Conservation (phyloP, 2,113 vertebrate species). For the Garra rufa region DNA sequence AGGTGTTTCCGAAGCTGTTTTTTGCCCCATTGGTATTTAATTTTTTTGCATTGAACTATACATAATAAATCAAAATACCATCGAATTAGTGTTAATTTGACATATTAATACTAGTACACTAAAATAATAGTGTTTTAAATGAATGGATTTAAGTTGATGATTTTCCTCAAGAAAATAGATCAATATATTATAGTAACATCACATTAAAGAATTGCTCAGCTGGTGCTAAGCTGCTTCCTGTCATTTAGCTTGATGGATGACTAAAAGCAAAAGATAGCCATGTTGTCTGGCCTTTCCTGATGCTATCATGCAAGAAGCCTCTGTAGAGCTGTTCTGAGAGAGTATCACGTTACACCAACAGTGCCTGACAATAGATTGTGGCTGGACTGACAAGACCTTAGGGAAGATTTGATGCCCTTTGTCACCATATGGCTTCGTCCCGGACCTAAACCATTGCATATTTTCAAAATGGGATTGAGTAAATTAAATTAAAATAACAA, state of each 20-base stretch:
- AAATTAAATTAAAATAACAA: not conserved
- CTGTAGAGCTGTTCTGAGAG: constrained; percentile 68
- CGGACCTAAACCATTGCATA: constrained; percentile 52
- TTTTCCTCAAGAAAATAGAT: not conserved
- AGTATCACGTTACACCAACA: constrained; percentile 78
- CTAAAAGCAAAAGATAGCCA: constrained; percentile 50
- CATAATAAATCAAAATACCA: not conserved
- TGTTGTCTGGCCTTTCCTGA: constrained; percentile 59
- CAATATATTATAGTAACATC: not conserved
- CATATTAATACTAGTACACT: not conserved
- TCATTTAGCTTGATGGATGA: constrained; percentile 40
- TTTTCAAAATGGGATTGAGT: not conserved
- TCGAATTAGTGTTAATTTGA: not conserved
- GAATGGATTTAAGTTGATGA: not conserved
- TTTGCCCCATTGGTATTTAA: not conserved
- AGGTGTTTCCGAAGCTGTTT: not conserved
- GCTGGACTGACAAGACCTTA: constrained; percentile 73
- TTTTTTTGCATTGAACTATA: not conserved
- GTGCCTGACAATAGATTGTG: constrained; percentile 77
- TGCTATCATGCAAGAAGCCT: constrained; percentile 65
- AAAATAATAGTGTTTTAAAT: not conserved
- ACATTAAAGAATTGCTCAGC: not conserved
- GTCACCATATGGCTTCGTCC: constrained; percentile 74
- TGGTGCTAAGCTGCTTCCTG: constrained; percentile 25
- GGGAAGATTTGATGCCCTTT: constrained; percentile 67